phyloP scores from a whole-genome alignment of 2,113 vertebrate genomes.

The Hydropotes inermis region DNA sequence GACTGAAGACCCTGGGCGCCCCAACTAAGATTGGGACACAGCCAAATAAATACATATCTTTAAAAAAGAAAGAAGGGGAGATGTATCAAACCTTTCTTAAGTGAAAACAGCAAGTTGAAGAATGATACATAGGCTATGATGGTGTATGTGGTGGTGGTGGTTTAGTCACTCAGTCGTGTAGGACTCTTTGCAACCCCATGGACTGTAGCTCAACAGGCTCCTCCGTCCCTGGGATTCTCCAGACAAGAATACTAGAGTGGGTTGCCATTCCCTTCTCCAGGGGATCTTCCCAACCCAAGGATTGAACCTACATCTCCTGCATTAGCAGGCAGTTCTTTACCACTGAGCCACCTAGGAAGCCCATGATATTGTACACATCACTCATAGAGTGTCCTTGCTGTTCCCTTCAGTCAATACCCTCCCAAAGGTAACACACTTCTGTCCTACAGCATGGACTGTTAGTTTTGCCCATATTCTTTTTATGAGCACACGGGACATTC shows the following conservation, averaged over 20 bases:
- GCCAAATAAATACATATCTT: neutral
- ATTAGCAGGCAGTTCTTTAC: neutral
- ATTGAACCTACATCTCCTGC: neutral
- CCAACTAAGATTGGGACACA: neutral
- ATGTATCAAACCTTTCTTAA: neutral
- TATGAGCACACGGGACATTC: neutral
- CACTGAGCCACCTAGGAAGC: neutral
- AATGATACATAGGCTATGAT: neutral
- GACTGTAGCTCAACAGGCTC: neutral
- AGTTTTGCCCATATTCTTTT: neutral
- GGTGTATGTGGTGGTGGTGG: neutral
- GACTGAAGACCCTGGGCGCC: neutral
- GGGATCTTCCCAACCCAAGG: neutral
- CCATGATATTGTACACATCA: neutral
- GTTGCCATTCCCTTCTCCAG: neutral
- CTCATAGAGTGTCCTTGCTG: neutral
- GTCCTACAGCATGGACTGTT: neutral
- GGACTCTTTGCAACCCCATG: neutral
- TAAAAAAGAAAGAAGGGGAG: neutral
- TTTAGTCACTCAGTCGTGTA: neutral
- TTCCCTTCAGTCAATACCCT: neutral
- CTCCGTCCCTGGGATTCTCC: neutral
- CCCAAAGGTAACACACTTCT: neutral
- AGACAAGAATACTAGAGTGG: neutral
- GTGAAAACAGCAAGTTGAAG: conserved; percentile 10